Evolutionary conservation across 1,140 invertebrate genomes (phyloP).

Genomic region (Drosophila biarmipes): DNA sequence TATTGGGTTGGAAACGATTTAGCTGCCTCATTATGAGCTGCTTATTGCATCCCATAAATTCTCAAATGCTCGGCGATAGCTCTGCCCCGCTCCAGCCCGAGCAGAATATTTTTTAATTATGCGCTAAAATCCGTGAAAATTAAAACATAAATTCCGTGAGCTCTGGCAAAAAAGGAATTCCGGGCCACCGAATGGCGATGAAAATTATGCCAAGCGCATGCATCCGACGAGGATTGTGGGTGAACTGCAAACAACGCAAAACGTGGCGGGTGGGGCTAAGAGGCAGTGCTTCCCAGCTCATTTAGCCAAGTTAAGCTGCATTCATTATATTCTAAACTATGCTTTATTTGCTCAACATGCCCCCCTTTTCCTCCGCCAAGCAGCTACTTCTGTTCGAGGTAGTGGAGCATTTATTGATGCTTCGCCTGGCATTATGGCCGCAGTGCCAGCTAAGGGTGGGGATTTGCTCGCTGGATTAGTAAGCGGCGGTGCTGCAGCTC

Average conservation of each 20-base stretch:
- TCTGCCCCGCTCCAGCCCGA: constrained; percentile 10
- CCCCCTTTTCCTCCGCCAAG: constrained; percentile 7
- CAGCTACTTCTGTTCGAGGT: constrained; percentile 46
- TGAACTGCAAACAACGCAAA: constrained; percentile 45
- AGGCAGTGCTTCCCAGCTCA: constrained; percentile 60
- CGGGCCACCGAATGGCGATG: constrained; percentile 49
- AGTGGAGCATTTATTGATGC: constrained; percentile 79
- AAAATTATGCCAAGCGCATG: constrained; percentile 67
- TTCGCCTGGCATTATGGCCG: constrained; percentile 61
- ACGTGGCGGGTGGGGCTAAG: constrained; percentile 35
- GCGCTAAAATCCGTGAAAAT: constrained; percentile 71
- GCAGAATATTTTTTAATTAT: constrained; percentile 66
- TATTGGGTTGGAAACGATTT: constrained; percentile 49
- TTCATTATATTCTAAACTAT: constrained; percentile 80
- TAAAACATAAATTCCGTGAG: constrained; percentile 68
- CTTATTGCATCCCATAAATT: constrained; percentile 47
- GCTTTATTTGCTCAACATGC: constrained; percentile 64
- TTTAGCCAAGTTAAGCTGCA: constrained; percentile 78
- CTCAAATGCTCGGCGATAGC: constrained; percentile 32
- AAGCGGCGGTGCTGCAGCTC: constrained; percentile 52
- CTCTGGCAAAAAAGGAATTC: constrained; percentile 33
- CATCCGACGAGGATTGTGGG: constrained; percentile 22
- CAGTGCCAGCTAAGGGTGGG: constrained; percentile 11
- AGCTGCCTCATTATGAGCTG: constrained; percentile 33
- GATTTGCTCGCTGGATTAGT: constrained; percentile 69